These are phyloP conservation scores for Nomada ruficornis DNA, from an alignment of 2,888 invertebrate genomes.

Conservation along the genomic window DNA sequence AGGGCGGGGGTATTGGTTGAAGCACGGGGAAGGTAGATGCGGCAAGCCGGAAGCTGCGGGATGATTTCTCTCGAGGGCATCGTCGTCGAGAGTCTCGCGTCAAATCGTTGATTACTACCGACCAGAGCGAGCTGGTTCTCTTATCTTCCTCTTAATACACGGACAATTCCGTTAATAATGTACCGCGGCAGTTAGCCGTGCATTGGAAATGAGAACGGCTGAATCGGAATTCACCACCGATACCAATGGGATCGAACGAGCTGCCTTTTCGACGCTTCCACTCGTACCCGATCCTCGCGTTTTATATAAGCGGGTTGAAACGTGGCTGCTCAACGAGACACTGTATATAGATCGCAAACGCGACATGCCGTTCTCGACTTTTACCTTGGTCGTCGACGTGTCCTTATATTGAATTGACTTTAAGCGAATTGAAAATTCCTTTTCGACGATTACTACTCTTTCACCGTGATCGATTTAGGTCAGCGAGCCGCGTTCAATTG, in stretches of 20 bases:
- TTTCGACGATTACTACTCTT: no score
- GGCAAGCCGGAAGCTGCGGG: conserved; percentile 68
- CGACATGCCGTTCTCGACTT: no score
- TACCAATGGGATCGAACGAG: conserved; percentile 10
- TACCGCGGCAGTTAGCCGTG: conserved; percentile 44
- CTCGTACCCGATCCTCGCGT: neutral
- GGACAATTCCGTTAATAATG: conserved; percentile 64
- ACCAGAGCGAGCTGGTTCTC: conserved; percentile 16
- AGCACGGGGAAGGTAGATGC: conserved; percentile 33
- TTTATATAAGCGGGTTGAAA: neutral
- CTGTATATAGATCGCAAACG: neutral
- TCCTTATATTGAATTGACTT: no score
- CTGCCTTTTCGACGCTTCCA: conserved; percentile 8
- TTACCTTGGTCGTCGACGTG: no score
- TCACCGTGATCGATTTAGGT: no score
- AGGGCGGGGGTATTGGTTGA: neutral
- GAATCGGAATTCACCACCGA: conserved; percentile 3
- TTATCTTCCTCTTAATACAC: conserved; percentile 50
- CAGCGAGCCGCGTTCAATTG: no score
- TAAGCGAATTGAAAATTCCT: no score
- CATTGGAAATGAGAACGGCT: conserved; percentile 30
- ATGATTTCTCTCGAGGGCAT: conserved; percentile 61
- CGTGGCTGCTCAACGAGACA: neutral
- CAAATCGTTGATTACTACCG: conserved; percentile 64
- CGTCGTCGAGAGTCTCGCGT: conserved; percentile 52